phyloP scores from a whole-genome alignment of 2,797 vertebrate genomes.

The Schizopygopsis pylzovi region DNA sequence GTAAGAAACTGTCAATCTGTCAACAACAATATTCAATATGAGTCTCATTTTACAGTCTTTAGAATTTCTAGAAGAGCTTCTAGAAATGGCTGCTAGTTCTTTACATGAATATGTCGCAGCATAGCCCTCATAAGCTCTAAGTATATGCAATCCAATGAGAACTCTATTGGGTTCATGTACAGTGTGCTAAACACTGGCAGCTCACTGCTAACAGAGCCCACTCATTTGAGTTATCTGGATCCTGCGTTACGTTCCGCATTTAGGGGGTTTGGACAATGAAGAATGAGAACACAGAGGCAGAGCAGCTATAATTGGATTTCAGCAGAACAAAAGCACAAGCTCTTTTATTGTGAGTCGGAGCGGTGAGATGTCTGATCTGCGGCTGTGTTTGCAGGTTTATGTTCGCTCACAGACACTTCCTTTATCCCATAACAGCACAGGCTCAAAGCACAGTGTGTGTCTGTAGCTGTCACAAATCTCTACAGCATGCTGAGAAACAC shows the following conservation, averaged over 20 bases:
- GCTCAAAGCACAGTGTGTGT: slow-evolving; percentile 44
- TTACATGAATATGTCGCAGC: slow-evolving; percentile 1
- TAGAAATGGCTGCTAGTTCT: neutral
- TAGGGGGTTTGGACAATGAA: slow-evolving; percentile 30
- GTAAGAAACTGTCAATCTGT: neutral
- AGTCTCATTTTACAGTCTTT: slow-evolving; percentile 11
- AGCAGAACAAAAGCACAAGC: slow-evolving; percentile 47
- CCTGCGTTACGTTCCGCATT: neutral
- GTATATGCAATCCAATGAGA: slow-evolving; percentile 1
- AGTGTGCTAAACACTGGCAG: slow-evolving; percentile 30
- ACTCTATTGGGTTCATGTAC: slow-evolving; percentile 1
- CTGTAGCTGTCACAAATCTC: slow-evolving; percentile 48
- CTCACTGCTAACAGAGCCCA: slow-evolving; percentile 11
- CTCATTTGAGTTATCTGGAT: slow-evolving; percentile 38
- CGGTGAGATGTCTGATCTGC: slow-evolving; percentile 43
- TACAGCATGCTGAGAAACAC: slow-evolving; percentile 48
- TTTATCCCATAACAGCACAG: slow-evolving; percentile 31
- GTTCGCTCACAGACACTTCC: slow-evolving; percentile 27
- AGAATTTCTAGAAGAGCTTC: neutral
- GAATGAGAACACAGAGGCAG: slow-evolving; percentile 46
- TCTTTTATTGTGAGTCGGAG: slow-evolving; percentile 39
- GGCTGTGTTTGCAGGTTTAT: slow-evolving; percentile 40
- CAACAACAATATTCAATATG: slow-evolving; percentile 20
- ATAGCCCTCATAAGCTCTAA: neutral
- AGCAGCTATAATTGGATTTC: slow-evolving; percentile 57